Evolutionary conservation across 2,113 vertebrate species (phyloP), one percentile per base, ranked within the genome.

Genomic region (Puntigrus tetrazona): DNA sequence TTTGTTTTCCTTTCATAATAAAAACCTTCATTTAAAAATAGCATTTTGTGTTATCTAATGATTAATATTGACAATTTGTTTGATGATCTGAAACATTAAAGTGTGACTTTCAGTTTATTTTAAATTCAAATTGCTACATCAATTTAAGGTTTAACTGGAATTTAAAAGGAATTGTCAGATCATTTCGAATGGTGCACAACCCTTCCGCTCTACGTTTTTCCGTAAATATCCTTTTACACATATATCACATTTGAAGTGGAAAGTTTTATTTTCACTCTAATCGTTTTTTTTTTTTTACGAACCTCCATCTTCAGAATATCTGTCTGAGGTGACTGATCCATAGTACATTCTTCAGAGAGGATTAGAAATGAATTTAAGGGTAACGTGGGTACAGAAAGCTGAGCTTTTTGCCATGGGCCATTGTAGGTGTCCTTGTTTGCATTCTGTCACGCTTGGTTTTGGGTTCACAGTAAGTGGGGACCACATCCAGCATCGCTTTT

Each of bases 401-500:
- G 11, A 25, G 13, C 22, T 75, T 55, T 77, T 31, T 2, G 77
- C 61, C 78, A 36, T 82, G 61, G 76, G 86, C 52, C 38, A 34
- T 78, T 75, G 18, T 14, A 78, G 43, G 65, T 61, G 20, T 78
- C 59, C 86, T 76, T 74, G 81, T 88, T 80, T 89, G 73, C 57
- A 79, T 83, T 87, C 84, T 69, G 63, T 81, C 47, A 76, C 70
- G 77, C 59, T 79, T n/a, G 78, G 69, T 78, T 90, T 82, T 79
- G 76, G 18, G 47, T 85, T 87, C 75, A 74, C 18, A 29, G 79
- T 67, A 87, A 70, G 29, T 72, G 67, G 87, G 73, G 47, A 87
- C 27, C 75, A 29, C 81, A 52, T 87, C 87, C 70, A 85, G 70
- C 41, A 31, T n/a, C 25, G 57, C 81, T 84, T 92, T 91, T 90